Evolutionary conservation across 1,140 invertebrate genomes (phyloP), one percentile per base, ranked within the genome.

Genomic region (Drosophila lacteicornis): DNA sequence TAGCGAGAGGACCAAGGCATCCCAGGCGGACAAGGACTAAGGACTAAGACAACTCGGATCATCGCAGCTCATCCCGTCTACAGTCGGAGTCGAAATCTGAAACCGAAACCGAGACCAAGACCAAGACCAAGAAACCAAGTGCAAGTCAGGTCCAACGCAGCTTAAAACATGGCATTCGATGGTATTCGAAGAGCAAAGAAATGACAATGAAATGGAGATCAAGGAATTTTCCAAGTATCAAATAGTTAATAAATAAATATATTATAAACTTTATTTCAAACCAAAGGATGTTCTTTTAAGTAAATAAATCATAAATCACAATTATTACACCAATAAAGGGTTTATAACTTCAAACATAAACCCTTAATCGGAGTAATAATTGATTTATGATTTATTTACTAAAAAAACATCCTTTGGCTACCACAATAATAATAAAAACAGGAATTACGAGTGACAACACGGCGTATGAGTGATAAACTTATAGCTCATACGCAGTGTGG

Each of bases 21-120:
- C 53, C 22, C 5, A 30, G 27, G 53, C 53, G 53, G 25, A 40
- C 36, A 56, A 40, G 58, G 56, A 47, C 42, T 47, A 47, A 30
- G 63, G 57, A 13, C 58, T 17, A 62, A 49, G 45, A 58, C 65
- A 67, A 62, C 62, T 63, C 49, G 51, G 68, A 69, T 68, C 60
- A 70, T 49, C 30, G 53, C 38, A 36, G 22, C 67, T 65, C 59
- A 70, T 63, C 49, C 62, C 42, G 30, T 42, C 57, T 55, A 58
- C 67, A 30, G 17, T 40, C 19, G 40, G 36, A 59, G 25, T 45
- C 45, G n/a, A 59, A 53, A 47, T 46, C 55, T 51, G 47, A 79
- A 53, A 51, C 56, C 53, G 27, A 36, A 79, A 50, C 45, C 55
- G 45, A 79, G 33, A 15, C 68, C 43, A 15, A 65, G 61, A 55